Evolutionary conservation across 2,797 vertebrate genomes (phyloP).

Genomic region (Argya squamiceps): DNA sequence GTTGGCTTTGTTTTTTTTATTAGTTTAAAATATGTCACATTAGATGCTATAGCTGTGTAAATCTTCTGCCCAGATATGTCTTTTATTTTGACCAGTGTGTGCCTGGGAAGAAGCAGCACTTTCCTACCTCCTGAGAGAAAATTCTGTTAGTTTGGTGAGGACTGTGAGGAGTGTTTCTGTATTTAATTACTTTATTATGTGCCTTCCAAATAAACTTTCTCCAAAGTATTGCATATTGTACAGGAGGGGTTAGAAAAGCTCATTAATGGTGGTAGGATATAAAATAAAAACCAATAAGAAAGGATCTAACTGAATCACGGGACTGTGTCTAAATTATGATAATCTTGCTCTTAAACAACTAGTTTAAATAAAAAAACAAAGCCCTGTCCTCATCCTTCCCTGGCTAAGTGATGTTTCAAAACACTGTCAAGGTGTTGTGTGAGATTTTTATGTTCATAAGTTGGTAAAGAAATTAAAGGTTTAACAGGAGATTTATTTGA

Average conservation of each 20-base stretch:
- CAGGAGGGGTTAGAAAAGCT: neutral
- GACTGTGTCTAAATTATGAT: neutral
- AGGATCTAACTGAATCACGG: neutral
- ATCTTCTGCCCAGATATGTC: neutral
- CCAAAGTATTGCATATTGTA: neutral
- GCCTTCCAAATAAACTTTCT: neutral
- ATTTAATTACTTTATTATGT: neutral
- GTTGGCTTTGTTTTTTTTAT: neutral
- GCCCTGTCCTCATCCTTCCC: neutral
- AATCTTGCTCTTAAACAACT: neutral
- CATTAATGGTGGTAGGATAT: neutral
- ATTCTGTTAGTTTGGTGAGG: neutral
- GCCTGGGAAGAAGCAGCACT: neutral
- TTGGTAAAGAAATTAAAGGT: neutral
- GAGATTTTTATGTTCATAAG: neutral
- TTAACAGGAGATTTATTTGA: neutral
- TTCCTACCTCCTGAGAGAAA: neutral
- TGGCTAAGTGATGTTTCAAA: neutral
- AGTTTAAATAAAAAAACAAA: neutral
- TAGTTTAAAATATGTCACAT: fast-evolving
- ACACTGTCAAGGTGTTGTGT: neutral
- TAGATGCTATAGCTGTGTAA: neutral
- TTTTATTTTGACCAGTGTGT: neutral
- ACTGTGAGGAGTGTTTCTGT: neutral
- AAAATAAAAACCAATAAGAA: neutral